phyloP scores from a whole-genome alignment of 2,888 invertebrate species.

The Ferrisia virgata region DNA sequence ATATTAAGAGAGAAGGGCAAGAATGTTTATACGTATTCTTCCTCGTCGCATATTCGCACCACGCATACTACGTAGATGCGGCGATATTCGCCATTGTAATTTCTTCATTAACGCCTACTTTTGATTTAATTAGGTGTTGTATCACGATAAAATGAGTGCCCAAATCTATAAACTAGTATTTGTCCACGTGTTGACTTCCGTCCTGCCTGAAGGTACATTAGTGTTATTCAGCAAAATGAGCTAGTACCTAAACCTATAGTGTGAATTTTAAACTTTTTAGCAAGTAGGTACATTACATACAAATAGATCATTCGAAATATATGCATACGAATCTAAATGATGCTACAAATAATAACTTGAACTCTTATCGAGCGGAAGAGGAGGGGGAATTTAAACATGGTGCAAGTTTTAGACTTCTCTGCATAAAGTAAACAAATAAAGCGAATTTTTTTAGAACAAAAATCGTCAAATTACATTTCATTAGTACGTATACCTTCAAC shows the following conservation, averaged over 20 bases:
- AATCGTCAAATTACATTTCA: not conserved
- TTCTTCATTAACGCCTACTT: constrained; percentile 21
- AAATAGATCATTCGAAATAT: too few relatives aligned
- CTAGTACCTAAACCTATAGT: too few relatives aligned
- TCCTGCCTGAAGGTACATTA: not conserved
- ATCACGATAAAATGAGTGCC: not conserved
- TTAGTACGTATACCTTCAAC: not conserved
- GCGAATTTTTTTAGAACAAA: not conserved
- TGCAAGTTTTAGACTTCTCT: not conserved
- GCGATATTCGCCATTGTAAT: constrained; percentile 15
- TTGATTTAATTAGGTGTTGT: not conserved
- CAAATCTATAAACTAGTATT: not conserved
- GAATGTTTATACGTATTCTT: not conserved
- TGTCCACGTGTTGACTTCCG: not conserved
- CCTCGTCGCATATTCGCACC: not conserved
- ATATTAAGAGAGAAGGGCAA: not conserved
- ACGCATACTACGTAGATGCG: not conserved
- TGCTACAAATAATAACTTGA: too few relatives aligned
- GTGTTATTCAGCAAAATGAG: not conserved
- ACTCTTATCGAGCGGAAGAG: too few relatives aligned
- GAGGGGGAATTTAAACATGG: not conserved
- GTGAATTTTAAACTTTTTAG: not conserved
- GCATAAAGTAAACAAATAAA: not conserved
- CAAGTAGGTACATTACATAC: too few relatives aligned
- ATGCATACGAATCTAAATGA: too few relatives aligned